Evolutionary conservation across 1,140 invertebrate genomes (phyloP).

Genomic region (Ceratina calcarata): DNA sequence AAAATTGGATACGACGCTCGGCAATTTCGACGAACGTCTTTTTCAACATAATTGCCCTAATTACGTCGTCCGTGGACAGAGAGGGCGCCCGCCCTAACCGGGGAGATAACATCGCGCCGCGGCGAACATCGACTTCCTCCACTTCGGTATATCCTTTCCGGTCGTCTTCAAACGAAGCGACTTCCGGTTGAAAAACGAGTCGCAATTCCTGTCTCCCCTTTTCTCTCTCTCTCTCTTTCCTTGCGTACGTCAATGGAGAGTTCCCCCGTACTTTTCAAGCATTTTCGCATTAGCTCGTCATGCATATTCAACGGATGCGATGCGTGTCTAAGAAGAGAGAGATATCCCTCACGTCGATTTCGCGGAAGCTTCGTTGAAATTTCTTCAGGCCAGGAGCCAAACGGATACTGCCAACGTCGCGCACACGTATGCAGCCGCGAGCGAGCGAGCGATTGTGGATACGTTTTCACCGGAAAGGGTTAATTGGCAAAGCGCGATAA

Average conservation of each 20-base stretch:
- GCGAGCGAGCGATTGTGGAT: background rate
- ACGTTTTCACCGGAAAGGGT: constrained; percentile 40
- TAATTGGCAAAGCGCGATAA: constrained; percentile 71
- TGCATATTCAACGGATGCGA: constrained; percentile 55
- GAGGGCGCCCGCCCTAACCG: no score
- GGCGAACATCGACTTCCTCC: background rate
- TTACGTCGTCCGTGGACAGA: background rate
- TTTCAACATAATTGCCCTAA: constrained; percentile 16
- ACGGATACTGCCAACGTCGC: background rate
- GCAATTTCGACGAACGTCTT: background rate
- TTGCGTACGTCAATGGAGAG: background rate
- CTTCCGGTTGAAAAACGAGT: background rate
- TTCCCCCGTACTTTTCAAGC: constrained; percentile 21
- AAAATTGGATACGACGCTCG: constrained; percentile 10
- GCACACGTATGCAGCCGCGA: background rate
- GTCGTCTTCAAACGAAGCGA: background rate
- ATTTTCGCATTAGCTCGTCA: constrained; percentile 22
- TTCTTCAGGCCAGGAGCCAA: constrained; percentile 33
- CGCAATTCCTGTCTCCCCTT: background rate
- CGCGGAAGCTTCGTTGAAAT: constrained; percentile 41
- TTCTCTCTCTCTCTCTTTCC: no score
- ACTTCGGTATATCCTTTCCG: no score
- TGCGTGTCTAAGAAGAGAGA: constrained; percentile 41
- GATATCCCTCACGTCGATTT: no score
- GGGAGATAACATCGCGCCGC: background rate